These are phyloP conservation scores for Helobdella robusta DNA, from an alignment of 2,888 invertebrate genomes.

Conservation along the genomic window DNA sequence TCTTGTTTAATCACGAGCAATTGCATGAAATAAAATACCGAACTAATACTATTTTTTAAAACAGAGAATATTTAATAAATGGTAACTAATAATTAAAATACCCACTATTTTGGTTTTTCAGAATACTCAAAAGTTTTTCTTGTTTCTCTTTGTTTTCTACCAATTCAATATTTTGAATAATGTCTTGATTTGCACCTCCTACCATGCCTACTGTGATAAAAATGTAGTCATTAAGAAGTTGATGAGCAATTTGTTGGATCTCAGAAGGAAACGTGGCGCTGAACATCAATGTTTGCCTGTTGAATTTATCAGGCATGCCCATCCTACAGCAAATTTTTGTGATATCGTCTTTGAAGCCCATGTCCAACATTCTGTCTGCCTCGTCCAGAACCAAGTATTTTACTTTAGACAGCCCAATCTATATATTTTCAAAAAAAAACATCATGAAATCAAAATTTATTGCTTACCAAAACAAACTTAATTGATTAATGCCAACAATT, in stretches of 20 bases:
- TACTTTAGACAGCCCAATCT: slow-evolving; percentile 54
- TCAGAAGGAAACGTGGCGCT: slow-evolving; percentile 66
- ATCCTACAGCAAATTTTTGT: slow-evolving; percentile 36
- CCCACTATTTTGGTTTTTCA: slow-evolving; percentile 47
- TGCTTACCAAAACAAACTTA: too few species aligned
- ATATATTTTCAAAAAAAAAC: slow-evolving; percentile 23
- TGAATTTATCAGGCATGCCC: slow-evolving; percentile 43
- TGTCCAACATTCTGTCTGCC: slow-evolving; percentile 72
- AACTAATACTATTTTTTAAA: too few species aligned
- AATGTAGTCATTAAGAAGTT: slow-evolving; percentile 65
- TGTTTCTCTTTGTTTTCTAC: slow-evolving; percentile 64
- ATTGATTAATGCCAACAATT: too few species aligned
- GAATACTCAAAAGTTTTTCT: slow-evolving; percentile 61
- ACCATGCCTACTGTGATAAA: slow-evolving; percentile 82
- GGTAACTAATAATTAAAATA: slow-evolving; percentile 5
- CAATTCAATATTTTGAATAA: slow-evolving; percentile 61
- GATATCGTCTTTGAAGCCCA: slow-evolving; percentile 58
- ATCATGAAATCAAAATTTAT: background rate
- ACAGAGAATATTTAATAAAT: too few species aligned
- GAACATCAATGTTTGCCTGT: slow-evolving; percentile 61
- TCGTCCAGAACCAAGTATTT: slow-evolving; percentile 67
- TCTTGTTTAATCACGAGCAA: background rate
- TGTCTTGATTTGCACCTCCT: slow-evolving; percentile 84
- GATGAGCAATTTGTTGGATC: slow-evolving; percentile 68
- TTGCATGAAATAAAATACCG: background rate